Base-by-base conservation (phyloP, 2,888 invertebrate species). In the Erebia epiphron region DNA sequence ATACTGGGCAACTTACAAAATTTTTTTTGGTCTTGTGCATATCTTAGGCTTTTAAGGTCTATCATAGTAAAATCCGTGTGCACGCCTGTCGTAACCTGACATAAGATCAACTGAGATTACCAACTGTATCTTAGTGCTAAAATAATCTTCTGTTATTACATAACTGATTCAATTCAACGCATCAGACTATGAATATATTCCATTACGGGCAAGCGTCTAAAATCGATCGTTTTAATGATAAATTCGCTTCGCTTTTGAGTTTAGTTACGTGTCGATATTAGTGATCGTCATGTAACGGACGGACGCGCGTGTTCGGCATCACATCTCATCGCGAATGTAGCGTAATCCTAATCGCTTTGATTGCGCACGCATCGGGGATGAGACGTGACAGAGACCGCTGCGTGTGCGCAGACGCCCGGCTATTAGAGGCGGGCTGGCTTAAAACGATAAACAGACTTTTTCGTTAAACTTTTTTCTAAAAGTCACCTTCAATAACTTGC, bases 251-350 rank as follows among this genome's bases (percentile, higher is more conserved):
- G 87, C 86, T 85, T 84, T 86, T 86, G 84, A 85, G 84, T 86
- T 86, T 85, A 79, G 88, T 89, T 89, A 89, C 91, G 89, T 90
- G 89, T 89, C 82, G 81, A 83, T 86, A 87, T 90, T 89, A 89
- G 84, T 79, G 74, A 71, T 75, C 68, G 75, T 79, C 78, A 74
- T 74, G 81, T 89, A 88, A 88, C 89, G 89, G 89, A 78, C 79
- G 81, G 78, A 75, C 82, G 84, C 83, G 81, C 83, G 69, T 67
- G 67, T 64, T 67, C 46, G 41, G 71, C 67, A 72, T 73, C 70
- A 64, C 73, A 69, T 72, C 70, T 57, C 18, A 43, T 52, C 68
- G 71, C 70, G 71, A 73, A 70, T 69, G 70, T 73, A 73, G 74
- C 65, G 71, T 74, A 77, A 75, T 78, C 79, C 80, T 67, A 67